phyloP scores from a whole-genome alignment of 2,888 invertebrate genomes.

The Hydrotaea diabolus region DNA sequence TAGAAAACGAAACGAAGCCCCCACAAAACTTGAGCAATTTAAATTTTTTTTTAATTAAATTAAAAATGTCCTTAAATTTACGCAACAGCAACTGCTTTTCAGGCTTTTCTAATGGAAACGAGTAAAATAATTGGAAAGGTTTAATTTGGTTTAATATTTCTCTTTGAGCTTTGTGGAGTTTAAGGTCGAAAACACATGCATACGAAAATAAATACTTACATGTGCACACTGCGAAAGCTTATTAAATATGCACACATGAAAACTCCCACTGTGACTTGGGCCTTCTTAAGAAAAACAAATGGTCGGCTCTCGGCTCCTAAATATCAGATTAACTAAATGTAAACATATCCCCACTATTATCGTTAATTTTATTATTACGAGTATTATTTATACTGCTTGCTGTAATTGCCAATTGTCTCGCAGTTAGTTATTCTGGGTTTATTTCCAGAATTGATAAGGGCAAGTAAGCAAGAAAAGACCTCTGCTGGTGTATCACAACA shows the following conservation, averaged over 20 bases:
- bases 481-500: conserved; percentile 25
- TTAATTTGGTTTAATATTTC: background rate
- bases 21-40: conserved; percentile 3
- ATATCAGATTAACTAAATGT: background rate
- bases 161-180: no score
- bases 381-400: background rate
- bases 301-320: no score
- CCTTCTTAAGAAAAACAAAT: no score
- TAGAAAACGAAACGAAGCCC: background rate
- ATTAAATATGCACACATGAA: no score
- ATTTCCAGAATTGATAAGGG: background rate
- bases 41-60: conserved; percentile 39
- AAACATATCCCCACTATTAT: background rate
- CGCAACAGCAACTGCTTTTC: no score
- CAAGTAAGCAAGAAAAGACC: conserved; percentile 19
- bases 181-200: no score
- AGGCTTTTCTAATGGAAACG: background rate
- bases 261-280: no score
- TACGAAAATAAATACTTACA: no score
- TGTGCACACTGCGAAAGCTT: no score
- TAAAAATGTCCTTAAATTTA: background rate
- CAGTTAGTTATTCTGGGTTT: conserved; percentile 8
- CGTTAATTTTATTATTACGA: background rate
- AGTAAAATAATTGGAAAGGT: background rate
- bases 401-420: conserved; percentile 16